A percentile compares a stretch with the other conserved stretches of the same genome.
Evolutionary conservation across 2,797 vertebrate genomes (phyloP).

Genomic region (Lycodopsis pacificus): DNA sequence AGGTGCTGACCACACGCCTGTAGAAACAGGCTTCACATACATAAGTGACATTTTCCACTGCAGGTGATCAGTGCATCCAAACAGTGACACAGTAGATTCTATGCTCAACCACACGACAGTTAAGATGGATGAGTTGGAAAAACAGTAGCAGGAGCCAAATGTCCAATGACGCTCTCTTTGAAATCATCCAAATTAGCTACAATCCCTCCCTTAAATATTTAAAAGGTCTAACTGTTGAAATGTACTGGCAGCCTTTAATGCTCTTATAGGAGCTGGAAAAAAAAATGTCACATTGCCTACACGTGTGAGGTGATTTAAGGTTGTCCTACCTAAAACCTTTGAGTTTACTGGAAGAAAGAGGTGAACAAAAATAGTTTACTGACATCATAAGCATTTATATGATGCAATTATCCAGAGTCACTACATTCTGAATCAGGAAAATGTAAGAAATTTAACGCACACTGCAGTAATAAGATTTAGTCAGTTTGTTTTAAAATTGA

Average conservation of each 20-base stretch:
- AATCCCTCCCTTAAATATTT: conserved; percentile 75
- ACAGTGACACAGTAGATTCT: conserved; percentile 66
- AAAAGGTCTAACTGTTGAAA: conserved; percentile 71
- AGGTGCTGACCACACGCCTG: conserved; percentile 4
- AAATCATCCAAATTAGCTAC: conserved; percentile 67
- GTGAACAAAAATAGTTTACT: background rate
- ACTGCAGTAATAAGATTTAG: background rate
- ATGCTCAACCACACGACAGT: conserved; percentile 48
- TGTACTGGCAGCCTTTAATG: conserved; percentile 38
- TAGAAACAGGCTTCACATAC: conserved; percentile 15
- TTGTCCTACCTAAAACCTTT: background rate
- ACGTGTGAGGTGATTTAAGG: conserved; percentile 31
- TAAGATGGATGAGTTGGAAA: conserved; percentile 63
- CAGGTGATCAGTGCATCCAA: conserved; percentile 52
- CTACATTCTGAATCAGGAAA: background rate
- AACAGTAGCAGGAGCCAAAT: conserved; percentile 59
- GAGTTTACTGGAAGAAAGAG: background rate
- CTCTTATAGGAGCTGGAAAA: conserved; percentile 19
- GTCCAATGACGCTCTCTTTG: conserved; percentile 36
- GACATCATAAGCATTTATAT: background rate
- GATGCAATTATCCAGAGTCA: background rate
- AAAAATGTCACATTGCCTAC: conserved; percentile 44
- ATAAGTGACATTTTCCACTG: conserved; percentile 71
- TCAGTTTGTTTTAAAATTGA: background rate
- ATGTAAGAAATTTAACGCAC: background rate